Percentiles rank a stretch among this genome's conserved stretches.
Conservation (phyloP, 2,888 invertebrate species). For the Sthenelais limicola region DNA sequence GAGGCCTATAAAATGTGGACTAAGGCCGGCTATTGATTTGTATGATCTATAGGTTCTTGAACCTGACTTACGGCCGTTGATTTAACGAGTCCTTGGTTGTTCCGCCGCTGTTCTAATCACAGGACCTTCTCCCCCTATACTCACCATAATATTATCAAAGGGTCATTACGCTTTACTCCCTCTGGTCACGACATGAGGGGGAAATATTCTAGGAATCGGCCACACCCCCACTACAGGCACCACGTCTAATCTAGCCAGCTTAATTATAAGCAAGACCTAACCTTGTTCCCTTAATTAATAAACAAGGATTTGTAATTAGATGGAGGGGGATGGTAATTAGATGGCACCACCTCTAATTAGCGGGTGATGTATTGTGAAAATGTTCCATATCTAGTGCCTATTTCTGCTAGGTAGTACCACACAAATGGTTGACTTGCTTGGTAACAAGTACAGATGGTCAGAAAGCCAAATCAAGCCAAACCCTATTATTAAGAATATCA, state of each 20-base stretch:
- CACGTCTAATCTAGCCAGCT: slow-evolving; percentile 25
- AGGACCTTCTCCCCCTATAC: slow-evolving; percentile 16
- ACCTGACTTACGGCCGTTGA: slow-evolving; percentile 11
- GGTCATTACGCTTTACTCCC: slow-evolving; percentile 20
- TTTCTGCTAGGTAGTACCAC: too few species aligned
- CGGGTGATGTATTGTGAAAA: background rate
- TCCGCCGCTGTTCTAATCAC: slow-evolving; percentile 32
- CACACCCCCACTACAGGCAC: slow-evolving; percentile 15
- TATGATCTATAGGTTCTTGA: too few species aligned
- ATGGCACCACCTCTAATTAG: slow-evolving; percentile 16
- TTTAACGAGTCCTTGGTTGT: slow-evolving; percentile 20
- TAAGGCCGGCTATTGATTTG: too few species aligned
- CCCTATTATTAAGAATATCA: too few species aligned
- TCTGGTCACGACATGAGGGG: background rate
- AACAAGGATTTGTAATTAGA: slow-evolving; percentile 30
- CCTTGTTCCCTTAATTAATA: slow-evolving; percentile 26
- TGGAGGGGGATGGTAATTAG: slow-evolving; percentile 25
- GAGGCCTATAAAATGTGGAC: too few species aligned
- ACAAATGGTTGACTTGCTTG: too few species aligned
- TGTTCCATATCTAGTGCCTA: too few species aligned
- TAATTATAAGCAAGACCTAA: slow-evolving; percentile 17
- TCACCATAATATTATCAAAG: slow-evolving; percentile 23
- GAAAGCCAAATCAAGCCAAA: too few species aligned
- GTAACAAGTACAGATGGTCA: too few species aligned
- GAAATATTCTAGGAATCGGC: slow-evolving; percentile 1